Percentiles rank a stretch among this genome's conserved stretches.
These are phyloP conservation scores for Smutsia gigantea DNA, from an alignment of 2,797 vertebrate species.

Conservation along the genomic window DNA sequence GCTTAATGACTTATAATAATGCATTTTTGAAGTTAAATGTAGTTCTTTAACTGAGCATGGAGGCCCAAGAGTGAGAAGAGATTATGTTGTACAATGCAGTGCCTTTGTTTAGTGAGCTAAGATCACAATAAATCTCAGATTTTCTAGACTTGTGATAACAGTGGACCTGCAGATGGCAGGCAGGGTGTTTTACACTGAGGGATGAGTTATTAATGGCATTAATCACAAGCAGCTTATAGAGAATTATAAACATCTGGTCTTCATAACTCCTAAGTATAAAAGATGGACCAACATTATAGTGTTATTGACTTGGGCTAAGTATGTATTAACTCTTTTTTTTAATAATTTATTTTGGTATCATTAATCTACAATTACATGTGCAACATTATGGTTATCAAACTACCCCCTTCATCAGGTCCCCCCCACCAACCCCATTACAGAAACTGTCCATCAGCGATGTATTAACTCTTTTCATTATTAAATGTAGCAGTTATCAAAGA, in stretches of 20 bases:
- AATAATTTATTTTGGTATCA: no score
- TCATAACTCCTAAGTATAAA: background rate
- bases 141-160: background rate
- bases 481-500: background rate
- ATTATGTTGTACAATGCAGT: background rate
- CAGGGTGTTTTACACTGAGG: background rate
- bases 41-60: background rate
- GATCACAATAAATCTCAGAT: background rate
- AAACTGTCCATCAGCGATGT: no score
- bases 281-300: background rate
- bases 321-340: background rate
- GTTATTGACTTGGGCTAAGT: background rate
- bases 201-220: background rate
- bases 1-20: background rate
- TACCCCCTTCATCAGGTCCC: no score
- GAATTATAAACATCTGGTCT: constrained; percentile 17
- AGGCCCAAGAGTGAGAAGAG: background rate
- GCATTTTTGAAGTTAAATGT: background rate
- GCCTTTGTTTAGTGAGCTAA: background rate
- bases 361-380: no score
- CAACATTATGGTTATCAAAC: no score
- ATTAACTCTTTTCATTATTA: background rate
- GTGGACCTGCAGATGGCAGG: background rate
- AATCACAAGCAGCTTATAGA: background rate
- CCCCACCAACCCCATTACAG: no score